These are phyloP conservation scores for Ceraclea dissimilis DNA, from an alignment of 2,888 invertebrate genomes.

Conservation along the genomic window DNA sequence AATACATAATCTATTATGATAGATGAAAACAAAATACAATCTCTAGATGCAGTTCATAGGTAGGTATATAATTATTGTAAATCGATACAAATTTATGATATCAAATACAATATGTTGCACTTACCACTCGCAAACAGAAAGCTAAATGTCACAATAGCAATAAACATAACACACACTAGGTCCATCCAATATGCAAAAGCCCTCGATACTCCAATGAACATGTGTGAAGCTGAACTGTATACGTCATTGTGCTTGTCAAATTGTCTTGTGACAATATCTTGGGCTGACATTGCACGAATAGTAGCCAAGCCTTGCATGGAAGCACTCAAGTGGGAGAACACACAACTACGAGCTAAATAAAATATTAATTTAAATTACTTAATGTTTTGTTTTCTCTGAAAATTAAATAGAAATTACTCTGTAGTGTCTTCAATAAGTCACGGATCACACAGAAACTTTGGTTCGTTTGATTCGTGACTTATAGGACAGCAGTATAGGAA, in stretches of 20 bases:
- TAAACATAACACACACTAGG: constrained; percentile 56
- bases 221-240: constrained; percentile 61
- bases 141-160: constrained; percentile 57
- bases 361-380: neutral
- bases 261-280: constrained; percentile 53
- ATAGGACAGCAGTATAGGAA: too few relatives aligned
- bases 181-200: constrained; percentile 62
- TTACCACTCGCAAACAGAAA: constrained; percentile 37
- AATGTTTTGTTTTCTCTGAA: neutral
- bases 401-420: neutral
- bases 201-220: constrained; percentile 55
- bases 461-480: too few relatives aligned
- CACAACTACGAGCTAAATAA: constrained; percentile 69
- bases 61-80: too few relatives aligned
- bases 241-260: constrained; percentile 54
- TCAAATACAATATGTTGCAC: neutral
- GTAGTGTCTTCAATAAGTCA: constrained; percentile 57
- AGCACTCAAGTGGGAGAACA: constrained; percentile 74
- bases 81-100: neutral
- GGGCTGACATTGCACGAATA: constrained; percentile 67
- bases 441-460: too few relatives aligned
- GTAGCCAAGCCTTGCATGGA: constrained; percentile 73
- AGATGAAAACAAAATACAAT: too few relatives aligned
- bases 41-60: too few relatives aligned
- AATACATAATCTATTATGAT: too few relatives aligned